Evolutionary conservation across 1,140 invertebrate genomes (phyloP).

Genomic region (Cepaea nemoralis): DNA sequence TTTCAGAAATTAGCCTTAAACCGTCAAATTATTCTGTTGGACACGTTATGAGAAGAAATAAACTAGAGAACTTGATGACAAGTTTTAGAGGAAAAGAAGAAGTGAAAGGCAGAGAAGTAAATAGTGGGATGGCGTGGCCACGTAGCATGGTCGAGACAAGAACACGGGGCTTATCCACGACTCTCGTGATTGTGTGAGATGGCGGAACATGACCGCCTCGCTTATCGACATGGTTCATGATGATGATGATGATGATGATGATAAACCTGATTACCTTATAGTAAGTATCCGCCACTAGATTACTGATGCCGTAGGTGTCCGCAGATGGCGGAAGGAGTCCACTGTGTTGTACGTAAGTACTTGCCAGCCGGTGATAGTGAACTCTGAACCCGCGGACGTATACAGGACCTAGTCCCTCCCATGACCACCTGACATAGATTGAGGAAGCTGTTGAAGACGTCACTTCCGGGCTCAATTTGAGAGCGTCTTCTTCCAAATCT

Average conservation of each 20-base stretch:
- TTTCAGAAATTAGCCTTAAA: no score
- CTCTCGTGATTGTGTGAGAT: no score
- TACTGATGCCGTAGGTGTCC: conserved; percentile 54
- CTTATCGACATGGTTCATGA: no score
- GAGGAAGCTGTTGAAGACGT: conserved; percentile 57
- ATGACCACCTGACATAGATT: conserved; percentile 57
- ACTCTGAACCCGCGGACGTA: conserved; percentile 38
- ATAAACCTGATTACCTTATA: conserved; percentile 62
- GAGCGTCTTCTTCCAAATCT: background rate
- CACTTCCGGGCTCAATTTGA: conserved; percentile 37
- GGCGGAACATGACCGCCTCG: no score
- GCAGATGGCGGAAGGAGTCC: conserved; percentile 46
- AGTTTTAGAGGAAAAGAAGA: no score
- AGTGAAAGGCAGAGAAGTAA: background rate
- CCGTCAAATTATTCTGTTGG: no score
- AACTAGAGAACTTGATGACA: no score
- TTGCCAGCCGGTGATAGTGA: conserved; percentile 61
- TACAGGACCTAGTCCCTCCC: conserved; percentile 1
- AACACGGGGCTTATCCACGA: no score
- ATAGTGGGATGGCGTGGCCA: background rate
- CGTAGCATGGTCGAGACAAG: no score
- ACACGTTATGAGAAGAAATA: no score
- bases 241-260: no score
- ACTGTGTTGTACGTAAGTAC: conserved; percentile 62
- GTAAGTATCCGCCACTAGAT: conserved; percentile 66